Percentiles rank a stretch among this genome's conserved stretches.
These are phyloP conservation scores for Iphiclides podalirius DNA, from an alignment of 2,888 invertebrate genomes.

Conservation along the genomic window DNA sequence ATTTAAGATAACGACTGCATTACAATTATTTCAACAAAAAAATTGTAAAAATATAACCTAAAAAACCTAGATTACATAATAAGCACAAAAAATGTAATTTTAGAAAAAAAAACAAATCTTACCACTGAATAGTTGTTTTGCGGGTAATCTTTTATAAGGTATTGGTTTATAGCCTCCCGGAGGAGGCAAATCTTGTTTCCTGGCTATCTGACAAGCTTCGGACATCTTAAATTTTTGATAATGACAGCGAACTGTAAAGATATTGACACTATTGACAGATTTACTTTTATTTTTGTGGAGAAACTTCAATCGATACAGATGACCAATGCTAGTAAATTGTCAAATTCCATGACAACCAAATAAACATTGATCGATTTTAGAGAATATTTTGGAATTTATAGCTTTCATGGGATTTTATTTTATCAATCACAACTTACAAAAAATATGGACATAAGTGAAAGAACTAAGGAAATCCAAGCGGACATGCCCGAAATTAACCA, in stretches of 20 bases:
- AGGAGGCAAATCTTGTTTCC: slow-evolving; percentile 95
- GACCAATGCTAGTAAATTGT: neutral
- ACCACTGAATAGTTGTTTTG: slow-evolving; percentile 87
- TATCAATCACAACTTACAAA: slow-evolving; percentile 25
- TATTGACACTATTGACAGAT: neutral
- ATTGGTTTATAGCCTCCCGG: slow-evolving; percentile 93
- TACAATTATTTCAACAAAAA: too few relatives aligned
- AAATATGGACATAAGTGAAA: slow-evolving; percentile 33
- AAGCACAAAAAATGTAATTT: slow-evolving; percentile 17
- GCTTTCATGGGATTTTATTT: too few relatives aligned
- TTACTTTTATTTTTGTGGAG: neutral
- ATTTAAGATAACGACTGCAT: too few relatives aligned
- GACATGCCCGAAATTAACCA: slow-evolving; percentile 52
- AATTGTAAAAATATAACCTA: slow-evolving; percentile 48
- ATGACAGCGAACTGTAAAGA: slow-evolving; percentile 4
- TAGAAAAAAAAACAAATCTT: slow-evolving; percentile 35
- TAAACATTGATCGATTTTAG: neutral
- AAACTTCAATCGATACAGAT: too few relatives aligned
- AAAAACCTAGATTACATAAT: slow-evolving; percentile 60
- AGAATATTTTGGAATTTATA: neutral
- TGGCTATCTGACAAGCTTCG: slow-evolving; percentile 46
- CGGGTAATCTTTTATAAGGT: slow-evolving; percentile 84
- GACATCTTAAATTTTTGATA: slow-evolving; percentile 49
- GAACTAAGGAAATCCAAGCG: slow-evolving; percentile 51
- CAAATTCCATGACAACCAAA: neutral